Conservation (phyloP, 1,140 invertebrate genomes). For the Eueides isabella region DNA sequence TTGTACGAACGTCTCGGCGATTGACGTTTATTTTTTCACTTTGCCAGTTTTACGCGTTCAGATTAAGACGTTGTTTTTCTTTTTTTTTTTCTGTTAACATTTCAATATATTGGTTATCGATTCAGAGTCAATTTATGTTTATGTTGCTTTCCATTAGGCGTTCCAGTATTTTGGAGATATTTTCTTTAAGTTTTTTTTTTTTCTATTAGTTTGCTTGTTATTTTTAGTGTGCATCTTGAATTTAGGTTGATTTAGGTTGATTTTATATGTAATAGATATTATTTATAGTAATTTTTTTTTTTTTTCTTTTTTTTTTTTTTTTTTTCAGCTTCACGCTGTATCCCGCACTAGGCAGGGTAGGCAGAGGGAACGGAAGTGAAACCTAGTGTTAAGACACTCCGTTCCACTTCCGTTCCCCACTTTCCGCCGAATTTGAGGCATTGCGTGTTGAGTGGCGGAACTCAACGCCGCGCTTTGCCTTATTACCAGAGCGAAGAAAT, state of each 20-base stretch:
- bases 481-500: background rate
- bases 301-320: background rate
- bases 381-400: background rate
- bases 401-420: background rate
- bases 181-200: background rate
- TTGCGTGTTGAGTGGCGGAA: background rate
- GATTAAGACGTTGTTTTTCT: constrained; percentile 20
- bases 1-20: constrained; percentile 14
- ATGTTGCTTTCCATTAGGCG: constrained; percentile 15
- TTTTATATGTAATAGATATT: background rate
- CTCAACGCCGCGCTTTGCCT: background rate
- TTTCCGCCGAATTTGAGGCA: background rate
- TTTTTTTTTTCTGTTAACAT: constrained; percentile 20
- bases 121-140: constrained; percentile 22
- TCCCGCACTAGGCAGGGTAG: background rate
- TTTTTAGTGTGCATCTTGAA: background rate
- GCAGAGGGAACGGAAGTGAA: too few species aligned
- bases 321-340: background rate
- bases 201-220: background rate
- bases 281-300: too few species aligned
- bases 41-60: constrained; percentile 18
- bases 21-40: constrained; percentile 15
- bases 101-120: constrained; percentile 27
- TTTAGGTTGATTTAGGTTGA: background rate
- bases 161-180: constrained; percentile 16